These are phyloP conservation scores for Bolinopsis microptera DNA, from an alignment of 37 sponge, comb jelly and placozoan genomes.

Conservation along the genomic window DNA sequence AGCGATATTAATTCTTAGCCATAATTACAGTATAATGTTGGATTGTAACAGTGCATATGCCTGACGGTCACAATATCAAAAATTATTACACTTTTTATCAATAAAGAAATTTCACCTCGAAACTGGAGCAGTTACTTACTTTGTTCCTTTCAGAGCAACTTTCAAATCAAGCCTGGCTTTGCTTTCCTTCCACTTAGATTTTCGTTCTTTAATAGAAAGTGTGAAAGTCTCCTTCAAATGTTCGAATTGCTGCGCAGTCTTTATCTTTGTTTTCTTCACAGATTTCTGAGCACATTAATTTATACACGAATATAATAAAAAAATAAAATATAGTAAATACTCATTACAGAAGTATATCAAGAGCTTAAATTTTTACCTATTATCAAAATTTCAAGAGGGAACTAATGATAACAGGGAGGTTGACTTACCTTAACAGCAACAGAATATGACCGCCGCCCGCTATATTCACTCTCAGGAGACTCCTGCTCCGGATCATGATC, in stretches of 20 bases:
- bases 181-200: slow-evolving; percentile 46
- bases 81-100: too few relatives aligned
- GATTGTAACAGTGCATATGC: too few relatives aligned
- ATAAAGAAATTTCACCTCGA: not conserved
- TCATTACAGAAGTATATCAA: not conserved
- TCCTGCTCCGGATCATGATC: not conserved
- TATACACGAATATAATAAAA: not conserved
- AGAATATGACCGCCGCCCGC: not conserved
- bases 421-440: not conserved
- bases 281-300: slow-evolving; percentile 36
- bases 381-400: not conserved
- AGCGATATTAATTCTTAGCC: too few relatives aligned
- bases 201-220: not conserved
- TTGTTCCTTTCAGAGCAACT: not conserved
- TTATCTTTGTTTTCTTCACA: not conserved
- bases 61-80: too few relatives aligned
- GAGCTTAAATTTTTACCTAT: not conserved
- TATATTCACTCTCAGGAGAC: not conserved
- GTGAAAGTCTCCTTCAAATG: not conserved
- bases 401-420: not conserved
- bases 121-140: too few relatives aligned
- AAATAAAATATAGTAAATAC: not conserved
- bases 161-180: slow-evolving; percentile 13
- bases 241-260: slow-evolving; percentile 19
- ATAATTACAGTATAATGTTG: too few relatives aligned